These are phyloP conservation scores for Eugnorisma glareosa DNA, from an alignment of 2,888 invertebrate species.

Conservation along the genomic window DNA sequence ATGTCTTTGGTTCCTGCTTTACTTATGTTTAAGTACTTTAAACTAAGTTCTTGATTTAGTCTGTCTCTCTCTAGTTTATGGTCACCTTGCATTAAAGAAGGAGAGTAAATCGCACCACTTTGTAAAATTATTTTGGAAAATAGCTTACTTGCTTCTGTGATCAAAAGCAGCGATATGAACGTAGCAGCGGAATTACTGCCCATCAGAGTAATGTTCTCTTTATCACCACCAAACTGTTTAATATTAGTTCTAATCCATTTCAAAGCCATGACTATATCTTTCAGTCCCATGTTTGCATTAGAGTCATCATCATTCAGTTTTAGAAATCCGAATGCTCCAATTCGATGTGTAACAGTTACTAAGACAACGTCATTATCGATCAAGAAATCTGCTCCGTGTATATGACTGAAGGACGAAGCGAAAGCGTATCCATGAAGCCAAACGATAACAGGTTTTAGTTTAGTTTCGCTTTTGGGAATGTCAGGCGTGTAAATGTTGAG, in stretches of 20 bases:
- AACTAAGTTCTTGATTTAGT: constrained; percentile 74
- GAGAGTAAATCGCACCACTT: constrained; percentile 84
- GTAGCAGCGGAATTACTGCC: constrained; percentile 84
- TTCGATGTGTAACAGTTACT: constrained; percentile 82
- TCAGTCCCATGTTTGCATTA: constrained; percentile 86
- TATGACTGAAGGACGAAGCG: constrained; percentile 84
- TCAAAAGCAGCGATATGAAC: constrained; percentile 79
- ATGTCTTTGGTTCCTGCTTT: constrained; percentile 77
- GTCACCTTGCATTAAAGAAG: constrained; percentile 81
- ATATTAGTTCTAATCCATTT: constrained; percentile 85
- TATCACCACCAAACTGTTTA: constrained; percentile 82
- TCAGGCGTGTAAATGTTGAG: constrained; percentile 93
- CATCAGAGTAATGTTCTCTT: constrained; percentile 82
- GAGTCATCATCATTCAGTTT: constrained; percentile 79
- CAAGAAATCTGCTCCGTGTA: constrained; percentile 85
- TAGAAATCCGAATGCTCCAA: constrained; percentile 86
- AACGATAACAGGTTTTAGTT: constrained; percentile 79
- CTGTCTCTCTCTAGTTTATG: constrained; percentile 73
- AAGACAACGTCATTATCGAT: constrained; percentile 84
- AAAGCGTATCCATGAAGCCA: constrained; percentile 88
- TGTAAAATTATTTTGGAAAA: constrained; percentile 87
- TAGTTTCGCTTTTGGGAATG: constrained; percentile 73
- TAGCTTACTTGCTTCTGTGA: constrained; percentile 79
- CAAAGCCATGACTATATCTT: constrained; percentile 85
- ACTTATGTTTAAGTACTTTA: constrained; percentile 67